phyloP scores from a whole-genome alignment of 2,113 vertebrate genomes.

The Dromiciops gliroides region DNA sequence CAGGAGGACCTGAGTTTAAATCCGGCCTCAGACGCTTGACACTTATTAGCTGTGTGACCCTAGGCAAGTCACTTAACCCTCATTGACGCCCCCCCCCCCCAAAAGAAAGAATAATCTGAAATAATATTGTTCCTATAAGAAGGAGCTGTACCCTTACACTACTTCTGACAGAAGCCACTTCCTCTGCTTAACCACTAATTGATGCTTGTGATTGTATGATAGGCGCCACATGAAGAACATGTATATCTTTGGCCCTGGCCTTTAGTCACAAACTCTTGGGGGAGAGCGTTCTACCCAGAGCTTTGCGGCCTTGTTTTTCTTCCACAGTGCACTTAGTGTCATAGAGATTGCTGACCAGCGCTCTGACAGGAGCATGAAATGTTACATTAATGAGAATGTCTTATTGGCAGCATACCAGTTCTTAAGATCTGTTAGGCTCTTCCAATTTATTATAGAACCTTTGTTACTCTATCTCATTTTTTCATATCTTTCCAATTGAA shows the following conservation, averaged over 20 bases:
- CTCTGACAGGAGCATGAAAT: no score
- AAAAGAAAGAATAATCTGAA: slow-evolving; percentile 49
- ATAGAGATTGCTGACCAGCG: not conserved
- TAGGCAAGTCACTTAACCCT: no score
- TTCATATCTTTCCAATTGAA: not conserved
- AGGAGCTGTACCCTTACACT: slow-evolving; percentile 2
- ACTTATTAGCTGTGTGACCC: no score
- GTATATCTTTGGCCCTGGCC: not conserved
- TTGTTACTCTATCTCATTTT: not conserved
- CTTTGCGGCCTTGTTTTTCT: not conserved
- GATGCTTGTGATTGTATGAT: slow-evolving; percentile 20
- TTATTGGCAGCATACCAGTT: not conserved
- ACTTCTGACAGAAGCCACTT: not conserved
- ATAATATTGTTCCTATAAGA: slow-evolving; percentile 23
- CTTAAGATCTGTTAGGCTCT: not conserved
- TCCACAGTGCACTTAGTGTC: not conserved
- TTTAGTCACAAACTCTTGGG: not conserved
- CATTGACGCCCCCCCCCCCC: no score
- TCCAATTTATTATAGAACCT: not conserved
- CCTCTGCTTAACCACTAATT: not conserved
- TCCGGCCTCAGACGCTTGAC: no score
- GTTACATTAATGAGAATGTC: not conserved
- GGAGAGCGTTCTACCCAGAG: not conserved
- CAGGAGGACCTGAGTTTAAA: no score
- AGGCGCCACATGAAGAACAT: slow-evolving; percentile 8